Percentiles rank a stretch among this genome's conserved stretches.
Conservation (phyloP, 1,140 invertebrate genomes). For the Planococcus citri region DNA sequence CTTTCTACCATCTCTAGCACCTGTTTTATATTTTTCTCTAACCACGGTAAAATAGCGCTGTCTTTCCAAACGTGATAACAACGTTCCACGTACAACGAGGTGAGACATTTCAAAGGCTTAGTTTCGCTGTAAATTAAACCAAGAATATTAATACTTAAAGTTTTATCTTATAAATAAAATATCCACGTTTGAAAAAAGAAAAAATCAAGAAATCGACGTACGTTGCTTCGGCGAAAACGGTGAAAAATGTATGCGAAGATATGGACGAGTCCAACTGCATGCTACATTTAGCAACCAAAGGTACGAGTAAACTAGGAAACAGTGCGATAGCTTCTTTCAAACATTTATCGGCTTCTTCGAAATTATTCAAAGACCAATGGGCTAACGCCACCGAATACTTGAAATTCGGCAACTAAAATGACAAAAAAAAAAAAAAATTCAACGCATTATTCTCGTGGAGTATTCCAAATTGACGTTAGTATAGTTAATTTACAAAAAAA, state of each 20-base stretch:
- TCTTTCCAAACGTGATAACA: constrained; percentile 69
- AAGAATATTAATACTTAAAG: background rate
- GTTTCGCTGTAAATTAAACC: constrained; percentile 41
- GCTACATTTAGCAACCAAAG: constrained; percentile 62
- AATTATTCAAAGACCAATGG: constrained; percentile 43
- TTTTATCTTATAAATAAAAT: background rate
- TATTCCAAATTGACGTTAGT: too few species aligned
- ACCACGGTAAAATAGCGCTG: constrained; percentile 57
- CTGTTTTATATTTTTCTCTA: constrained; percentile 54
- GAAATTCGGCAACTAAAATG: constrained; percentile 68
- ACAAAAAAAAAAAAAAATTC: background rate
- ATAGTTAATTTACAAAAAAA: too few species aligned
- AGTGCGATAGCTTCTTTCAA: constrained; percentile 67
- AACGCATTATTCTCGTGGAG: too few species aligned
- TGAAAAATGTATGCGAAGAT: constrained; percentile 35
- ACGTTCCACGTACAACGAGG: constrained; percentile 58
- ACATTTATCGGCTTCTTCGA: constrained; percentile 44
- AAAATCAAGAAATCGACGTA: constrained; percentile 18
- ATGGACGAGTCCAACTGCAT: constrained; percentile 55
- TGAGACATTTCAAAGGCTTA: constrained; percentile 51
- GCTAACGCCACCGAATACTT: constrained; percentile 72
- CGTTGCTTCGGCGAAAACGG: constrained; percentile 28
- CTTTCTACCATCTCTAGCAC: constrained; percentile 51
- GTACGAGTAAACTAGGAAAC: constrained; percentile 65
- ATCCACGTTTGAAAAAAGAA: background rate